Base-by-base conservation (phyloP, 1,140 invertebrate genomes). In the Drosophila sp. region DNA sequence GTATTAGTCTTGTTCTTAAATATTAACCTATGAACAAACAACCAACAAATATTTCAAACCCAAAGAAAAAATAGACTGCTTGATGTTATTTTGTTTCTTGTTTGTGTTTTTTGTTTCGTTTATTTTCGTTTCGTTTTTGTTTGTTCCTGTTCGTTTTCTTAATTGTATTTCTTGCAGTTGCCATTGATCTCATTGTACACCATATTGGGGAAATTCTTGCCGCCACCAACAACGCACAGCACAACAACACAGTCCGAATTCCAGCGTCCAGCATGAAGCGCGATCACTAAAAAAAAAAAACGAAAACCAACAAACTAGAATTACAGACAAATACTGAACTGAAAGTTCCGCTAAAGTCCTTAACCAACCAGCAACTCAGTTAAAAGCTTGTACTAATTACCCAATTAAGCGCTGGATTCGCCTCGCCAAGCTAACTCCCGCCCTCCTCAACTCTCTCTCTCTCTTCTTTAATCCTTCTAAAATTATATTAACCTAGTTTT, bases 181-280 rank as follows among this genome's bases (percentile, higher is more conserved):
- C 98, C 93, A 99, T 99, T 94, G 98, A 98, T 93, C 95, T 99
- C 93, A 99, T 99, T 94, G 98, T 99, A 90, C 97, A 99, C 93
- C 98, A 99, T 95, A 99, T 99, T 93, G 96, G 97, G 94, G 98
- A 99, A 94, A 96, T 98, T 89, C 95, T 99, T 72, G 84, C 81
- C 73, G 78, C 80, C 73, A 84, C 85, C 66, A 90, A 90, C 76
- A 92, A 82, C 76, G 80, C 80, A 90, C 84, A 83, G 82, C 84
- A 87, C 77, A 84, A 78, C 90, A 86, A 90, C 80, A 79, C 90
- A 91, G 73, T 69, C 73, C 60, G 76, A 83, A 75, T 72, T 66
- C 69, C 87, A 77, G 68, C 79, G 69, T 68, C 79, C 80, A 79
- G 78, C 80, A 91, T 91, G 90, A 90, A 91, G 80, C 81, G 90